Evolutionary conservation across 2,888 invertebrate species (phyloP).

Genomic region (Saturnia japonica): DNA sequence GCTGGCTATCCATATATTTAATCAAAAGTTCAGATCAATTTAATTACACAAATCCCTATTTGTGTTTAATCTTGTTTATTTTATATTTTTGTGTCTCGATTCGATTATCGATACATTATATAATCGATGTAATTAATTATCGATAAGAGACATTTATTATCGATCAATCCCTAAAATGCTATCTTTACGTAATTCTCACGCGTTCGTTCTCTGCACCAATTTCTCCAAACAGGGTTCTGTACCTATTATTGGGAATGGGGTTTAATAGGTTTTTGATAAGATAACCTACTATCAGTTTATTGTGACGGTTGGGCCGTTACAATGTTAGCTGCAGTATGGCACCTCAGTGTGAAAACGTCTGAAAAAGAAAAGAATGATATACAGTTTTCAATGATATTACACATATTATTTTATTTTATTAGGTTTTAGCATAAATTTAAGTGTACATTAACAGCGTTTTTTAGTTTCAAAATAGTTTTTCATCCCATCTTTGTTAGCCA

Average conservation of each 20-base stretch:
- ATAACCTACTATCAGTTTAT: slow-evolving; percentile 42
- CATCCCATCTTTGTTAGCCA: no score
- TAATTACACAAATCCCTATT: background rate
- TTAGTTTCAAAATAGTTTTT: no score
- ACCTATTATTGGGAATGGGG: slow-evolving; percentile 53
- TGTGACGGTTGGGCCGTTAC: slow-evolving; percentile 32
- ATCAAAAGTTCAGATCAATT: background rate
- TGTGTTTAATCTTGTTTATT: background rate
- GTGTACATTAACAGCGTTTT: no score
- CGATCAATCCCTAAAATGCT: slow-evolving; percentile 53
- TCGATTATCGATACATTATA: no score
- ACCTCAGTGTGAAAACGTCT: background rate
- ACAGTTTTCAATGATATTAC: no score
- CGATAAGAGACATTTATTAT: slow-evolving; percentile 38
- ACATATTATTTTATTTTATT: no score
- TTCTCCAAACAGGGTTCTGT: slow-evolving; percentile 47
- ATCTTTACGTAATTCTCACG: slow-evolving; percentile 53
- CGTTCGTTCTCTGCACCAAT: slow-evolving; percentile 48
- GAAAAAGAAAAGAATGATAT: background rate
- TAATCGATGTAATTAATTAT: slow-evolving; percentile 37
- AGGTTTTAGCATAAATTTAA: no score
- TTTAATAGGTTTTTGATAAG: slow-evolving; percentile 59
- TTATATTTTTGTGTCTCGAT: background rate
- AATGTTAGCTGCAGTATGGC: slow-evolving; percentile 8
- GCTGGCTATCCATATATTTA: no score